Percentiles rank a stretch among this genome's conserved stretches.
phyloP scores from a whole-genome alignment of 2,113 vertebrate genomes.

The Hippocampus zosterae region DNA sequence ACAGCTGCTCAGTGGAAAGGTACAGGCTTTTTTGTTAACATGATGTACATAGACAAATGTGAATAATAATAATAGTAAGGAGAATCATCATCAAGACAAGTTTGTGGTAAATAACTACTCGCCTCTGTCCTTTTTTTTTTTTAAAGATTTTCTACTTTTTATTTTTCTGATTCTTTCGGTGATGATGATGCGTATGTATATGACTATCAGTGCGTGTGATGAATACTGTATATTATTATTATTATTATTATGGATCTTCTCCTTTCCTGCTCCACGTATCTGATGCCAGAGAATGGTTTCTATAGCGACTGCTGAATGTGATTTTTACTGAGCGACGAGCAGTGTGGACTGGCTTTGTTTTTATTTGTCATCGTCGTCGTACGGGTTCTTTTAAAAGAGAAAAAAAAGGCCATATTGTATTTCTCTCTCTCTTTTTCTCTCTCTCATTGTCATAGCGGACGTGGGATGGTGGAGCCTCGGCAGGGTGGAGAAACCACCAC shows the following conservation, averaged over 20 bases:
- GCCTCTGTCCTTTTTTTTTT: constrained; percentile 63
- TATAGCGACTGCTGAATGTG: constrained; percentile 80
- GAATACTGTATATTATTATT: constrained; percentile 75
- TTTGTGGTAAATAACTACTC: constrained; percentile 72
- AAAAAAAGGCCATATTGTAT: constrained; percentile 76
- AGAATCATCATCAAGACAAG: constrained; percentile 59
- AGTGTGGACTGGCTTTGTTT: constrained; percentile 72
- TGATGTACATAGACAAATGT: constrained; percentile 76
- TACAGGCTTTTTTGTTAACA: constrained; percentile 68
- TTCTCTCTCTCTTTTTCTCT: background rate
- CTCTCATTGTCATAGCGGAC: constrained; percentile 71
- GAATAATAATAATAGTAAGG: constrained; percentile 65
- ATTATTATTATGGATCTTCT: constrained; percentile 71
- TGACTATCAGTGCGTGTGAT: constrained; percentile 66
- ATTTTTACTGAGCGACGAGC: constrained; percentile 77
- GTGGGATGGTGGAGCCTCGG: constrained; percentile 75
- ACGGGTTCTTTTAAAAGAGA: constrained; percentile 74
- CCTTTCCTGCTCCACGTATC: constrained; percentile 42
- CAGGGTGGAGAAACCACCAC: constrained; percentile 59
- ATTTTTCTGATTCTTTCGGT: constrained; percentile 37
- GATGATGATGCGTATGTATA: constrained; percentile 50
- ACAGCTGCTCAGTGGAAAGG: constrained; percentile 54
- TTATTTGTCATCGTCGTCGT: constrained; percentile 37
- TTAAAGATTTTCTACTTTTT: constrained; percentile 51
- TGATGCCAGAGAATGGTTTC: constrained; percentile 71